These are phyloP conservation scores for Hylaeus volcanicus DNA, from an alignment of 1,140 invertebrate species.

Conservation along the genomic window DNA sequence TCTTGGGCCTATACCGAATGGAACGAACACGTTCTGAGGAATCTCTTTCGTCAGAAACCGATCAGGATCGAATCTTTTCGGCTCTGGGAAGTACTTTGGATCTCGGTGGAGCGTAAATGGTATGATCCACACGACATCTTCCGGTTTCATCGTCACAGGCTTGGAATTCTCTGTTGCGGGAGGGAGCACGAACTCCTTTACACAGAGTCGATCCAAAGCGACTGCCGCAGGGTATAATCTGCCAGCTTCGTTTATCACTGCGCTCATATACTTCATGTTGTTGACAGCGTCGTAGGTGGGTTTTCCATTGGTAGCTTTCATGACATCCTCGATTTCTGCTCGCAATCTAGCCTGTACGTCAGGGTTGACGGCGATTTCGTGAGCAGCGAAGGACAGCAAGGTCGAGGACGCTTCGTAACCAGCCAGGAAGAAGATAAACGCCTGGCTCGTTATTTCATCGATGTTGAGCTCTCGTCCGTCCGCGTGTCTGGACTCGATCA, in stretches of 20 bases:
- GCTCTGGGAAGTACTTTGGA: slow-evolving; percentile 16
- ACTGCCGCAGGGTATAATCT: not conserved
- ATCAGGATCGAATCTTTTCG: slow-evolving; percentile 28
- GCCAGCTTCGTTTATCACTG: slow-evolving; percentile 21
- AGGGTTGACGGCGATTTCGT: slow-evolving; percentile 16
- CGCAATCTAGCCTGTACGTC: slow-evolving; percentile 23
- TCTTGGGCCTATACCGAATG: slow-evolving; percentile 78
- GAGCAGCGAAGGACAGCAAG: not conserved
- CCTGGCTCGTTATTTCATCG: slow-evolving; percentile 44
- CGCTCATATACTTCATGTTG: slow-evolving; percentile 42
- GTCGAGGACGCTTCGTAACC: slow-evolving; percentile 12
- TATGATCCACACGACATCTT: not conserved
- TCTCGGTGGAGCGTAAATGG: slow-evolving; percentile 23
- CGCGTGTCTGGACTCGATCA: slow-evolving; percentile 36
- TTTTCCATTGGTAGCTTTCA: not conserved
- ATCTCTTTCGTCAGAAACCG: slow-evolving; percentile 21
- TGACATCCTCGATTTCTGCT: slow-evolving; percentile 17
- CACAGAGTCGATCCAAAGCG: slow-evolving; percentile 33
- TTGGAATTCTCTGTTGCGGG: not conserved
- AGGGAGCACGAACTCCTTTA: slow-evolving; percentile 37
- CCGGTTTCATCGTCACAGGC: slow-evolving; percentile 13
- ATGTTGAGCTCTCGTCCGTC: not conserved
- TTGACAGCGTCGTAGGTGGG: slow-evolving; percentile 36
- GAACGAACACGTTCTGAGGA: not conserved
- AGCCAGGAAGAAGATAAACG: slow-evolving; percentile 41